These are phyloP conservation scores for Chaetodon trifascialis DNA, from an alignment of 2,113 vertebrate genomes.

Conservation along the genomic window DNA sequence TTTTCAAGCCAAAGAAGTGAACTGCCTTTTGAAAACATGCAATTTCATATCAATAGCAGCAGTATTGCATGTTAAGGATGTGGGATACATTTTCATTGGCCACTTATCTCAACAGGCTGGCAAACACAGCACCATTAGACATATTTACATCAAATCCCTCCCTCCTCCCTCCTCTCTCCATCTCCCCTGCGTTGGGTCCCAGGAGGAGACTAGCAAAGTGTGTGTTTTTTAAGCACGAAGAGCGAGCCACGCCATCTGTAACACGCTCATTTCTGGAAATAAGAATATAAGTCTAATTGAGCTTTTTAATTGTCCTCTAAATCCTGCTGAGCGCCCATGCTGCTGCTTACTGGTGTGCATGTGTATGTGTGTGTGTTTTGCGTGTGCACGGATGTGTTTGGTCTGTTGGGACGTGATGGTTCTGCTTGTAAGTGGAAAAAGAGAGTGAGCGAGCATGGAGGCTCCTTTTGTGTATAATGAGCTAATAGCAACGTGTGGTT, in stretches of 20 bases:
- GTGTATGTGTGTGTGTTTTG: slow-evolving; percentile 17
- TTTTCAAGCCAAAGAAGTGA: slow-evolving; percentile 34
- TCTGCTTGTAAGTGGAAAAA: slow-evolving; percentile 43
- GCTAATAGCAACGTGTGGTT: slow-evolving; percentile 59
- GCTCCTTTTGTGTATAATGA: slow-evolving; percentile 55
- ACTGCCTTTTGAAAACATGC: slow-evolving; percentile 39
- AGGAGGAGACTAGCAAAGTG: slow-evolving; percentile 58
- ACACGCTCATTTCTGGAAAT: slow-evolving; percentile 60
- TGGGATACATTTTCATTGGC: slow-evolving; percentile 45
- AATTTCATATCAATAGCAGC: slow-evolving; percentile 34
- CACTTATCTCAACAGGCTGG: slow-evolving; percentile 63
- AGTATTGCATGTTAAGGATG: slow-evolving; percentile 53
- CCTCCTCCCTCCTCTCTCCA: slow-evolving; percentile 28
- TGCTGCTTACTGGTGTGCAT: slow-evolving; percentile 69
- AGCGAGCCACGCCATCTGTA: slow-evolving; percentile 69
- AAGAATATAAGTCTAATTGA: slow-evolving; percentile 78
- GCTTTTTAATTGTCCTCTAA: slow-evolving; percentile 80
- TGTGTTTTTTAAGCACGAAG: slow-evolving; percentile 64
- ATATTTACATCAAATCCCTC: slow-evolving; percentile 66
- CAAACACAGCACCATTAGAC: slow-evolving; percentile 52
- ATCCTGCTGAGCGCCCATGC: slow-evolving; percentile 77
- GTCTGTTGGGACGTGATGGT: slow-evolving; percentile 49
- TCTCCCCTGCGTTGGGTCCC: slow-evolving; percentile 53
- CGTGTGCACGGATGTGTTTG: slow-evolving; percentile 29
- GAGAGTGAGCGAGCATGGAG: slow-evolving; percentile 37